These are phyloP conservation scores for Telmatochromis sp. DNA, from an alignment of 2,113 vertebrate genomes.

Conservation along the genomic window DNA sequence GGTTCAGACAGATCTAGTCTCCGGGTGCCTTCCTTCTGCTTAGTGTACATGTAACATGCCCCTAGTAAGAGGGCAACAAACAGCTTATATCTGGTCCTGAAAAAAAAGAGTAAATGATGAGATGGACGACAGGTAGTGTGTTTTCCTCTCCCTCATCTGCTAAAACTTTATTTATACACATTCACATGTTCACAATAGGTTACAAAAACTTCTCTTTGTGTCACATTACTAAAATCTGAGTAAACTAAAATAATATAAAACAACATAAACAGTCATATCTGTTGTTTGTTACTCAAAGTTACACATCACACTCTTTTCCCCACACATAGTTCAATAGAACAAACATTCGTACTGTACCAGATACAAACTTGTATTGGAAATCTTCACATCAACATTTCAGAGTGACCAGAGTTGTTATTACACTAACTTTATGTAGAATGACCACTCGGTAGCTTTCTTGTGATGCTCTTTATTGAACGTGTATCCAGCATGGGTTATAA, in stretches of 20 bases:
- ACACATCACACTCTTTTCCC: background rate
- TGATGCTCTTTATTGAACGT: background rate
- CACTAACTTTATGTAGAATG: background rate
- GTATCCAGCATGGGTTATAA: background rate
- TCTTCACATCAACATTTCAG: background rate
- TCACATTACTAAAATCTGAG: background rate
- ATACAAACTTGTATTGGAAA: background rate
- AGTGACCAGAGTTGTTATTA: background rate
- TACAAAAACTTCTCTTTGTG: background rate
- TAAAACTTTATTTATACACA: background rate
- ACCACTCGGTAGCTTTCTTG: background rate
- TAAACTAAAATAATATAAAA: background rate
- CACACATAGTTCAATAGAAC: background rate
- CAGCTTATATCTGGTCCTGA: background rate
- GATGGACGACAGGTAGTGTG: background rate
- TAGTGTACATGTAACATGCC: background rate
- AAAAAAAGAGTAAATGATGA: background rate
- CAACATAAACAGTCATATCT: rapidly evolving
- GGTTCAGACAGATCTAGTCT: background rate
- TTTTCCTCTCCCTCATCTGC: rapidly evolving
- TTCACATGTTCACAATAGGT: rapidly evolving
- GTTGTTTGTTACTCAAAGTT: background rate
- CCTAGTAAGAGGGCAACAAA: background rate
- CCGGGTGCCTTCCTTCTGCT: rapidly evolving
- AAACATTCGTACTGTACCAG: rapidly evolving